Conservation (phyloP, 2,888 invertebrate genomes). For the Archips crataeganus region DNA sequence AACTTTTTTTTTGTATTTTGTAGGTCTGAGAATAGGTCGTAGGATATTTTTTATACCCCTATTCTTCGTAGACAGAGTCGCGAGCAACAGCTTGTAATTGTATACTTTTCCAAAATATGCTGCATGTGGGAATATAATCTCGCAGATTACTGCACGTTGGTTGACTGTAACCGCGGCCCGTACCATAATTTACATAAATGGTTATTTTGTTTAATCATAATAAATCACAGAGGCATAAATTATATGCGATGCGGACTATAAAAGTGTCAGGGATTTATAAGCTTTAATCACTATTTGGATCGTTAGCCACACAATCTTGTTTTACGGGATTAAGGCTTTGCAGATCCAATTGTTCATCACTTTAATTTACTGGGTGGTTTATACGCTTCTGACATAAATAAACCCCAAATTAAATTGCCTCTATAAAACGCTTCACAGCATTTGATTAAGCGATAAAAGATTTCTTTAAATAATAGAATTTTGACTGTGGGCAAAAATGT, state of each 20-base stretch:
- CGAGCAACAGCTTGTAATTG: no score
- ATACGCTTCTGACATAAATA: constrained; percentile 1
- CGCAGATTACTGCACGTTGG: constrained; percentile 33
- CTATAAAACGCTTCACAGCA: background rate
- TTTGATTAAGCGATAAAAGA: background rate
- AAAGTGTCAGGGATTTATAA: constrained; percentile 40
- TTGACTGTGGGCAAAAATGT: no score
- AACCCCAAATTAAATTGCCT: background rate
- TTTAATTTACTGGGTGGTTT: background rate
- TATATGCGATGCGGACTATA: constrained; percentile 39
- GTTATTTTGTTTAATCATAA: constrained; percentile 39
- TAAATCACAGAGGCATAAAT: constrained; percentile 39
- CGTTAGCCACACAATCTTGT: constrained; percentile 37
- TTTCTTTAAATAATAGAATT: background rate
- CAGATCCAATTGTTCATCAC: constrained; percentile 2
- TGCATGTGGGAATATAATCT: constrained; percentile 14
- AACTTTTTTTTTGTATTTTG: no score
- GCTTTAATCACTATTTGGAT: constrained; percentile 43
- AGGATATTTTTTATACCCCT: no score
- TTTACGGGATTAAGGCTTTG: constrained; percentile 9
- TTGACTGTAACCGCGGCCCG: constrained; percentile 33
- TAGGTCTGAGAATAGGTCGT: no score
- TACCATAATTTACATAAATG: constrained; percentile 41
- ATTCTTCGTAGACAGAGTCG: no score
- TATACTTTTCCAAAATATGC: background rate